Base-by-base conservation (phyloP, 1,140 invertebrate species). In the Scaptomyza pallida region DNA sequence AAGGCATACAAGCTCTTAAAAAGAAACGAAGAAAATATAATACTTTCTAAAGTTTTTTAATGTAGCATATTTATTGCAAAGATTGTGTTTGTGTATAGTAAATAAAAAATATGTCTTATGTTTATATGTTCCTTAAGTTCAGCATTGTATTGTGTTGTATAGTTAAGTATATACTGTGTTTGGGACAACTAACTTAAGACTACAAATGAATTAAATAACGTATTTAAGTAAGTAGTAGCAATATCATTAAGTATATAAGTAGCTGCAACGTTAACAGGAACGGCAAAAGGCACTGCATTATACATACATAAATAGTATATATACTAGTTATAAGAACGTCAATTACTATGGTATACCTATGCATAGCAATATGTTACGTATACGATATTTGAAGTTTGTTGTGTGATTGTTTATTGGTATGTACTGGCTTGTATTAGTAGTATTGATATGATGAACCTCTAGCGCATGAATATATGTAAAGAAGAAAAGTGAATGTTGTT, bases 331-430 rank as follows among this genome's bases (percentile, higher is more conserved):
- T 30, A 35, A 67, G 54, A 72, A 72, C 63, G 54, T 72, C 63
- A 67, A 72, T 67, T 60, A 72, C 62, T 72, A n/a, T 67, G 52
- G 41, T 60, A 71, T 59, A 67, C 63, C 62, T 72, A 72, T 64
- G 33, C 55, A 67, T 70, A 72, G 63, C 63, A 60, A 54, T 60
- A 26, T 44, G 47, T 52, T 52, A 67, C 30, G 47, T 67, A 59
- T 72, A 59, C 62, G 59, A 62, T 69, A 59, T 43, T 65, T 51
- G 47, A 43, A 17, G 45, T 8, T 30, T 30, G 56, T 21, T 37
- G 51, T 54, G 17, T 56, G 19, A 26, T 30, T 68, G 30, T 40
- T 26, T 15, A 19, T n/a, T 44, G 30, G 48, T 43, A 30, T 59
- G 33, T 23, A 13, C 8, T 40, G 10, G 21, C 54, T 15, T 45